Conservation (phyloP, 2,113 vertebrate genomes). For the Melanerpes formicivorus region DNA sequence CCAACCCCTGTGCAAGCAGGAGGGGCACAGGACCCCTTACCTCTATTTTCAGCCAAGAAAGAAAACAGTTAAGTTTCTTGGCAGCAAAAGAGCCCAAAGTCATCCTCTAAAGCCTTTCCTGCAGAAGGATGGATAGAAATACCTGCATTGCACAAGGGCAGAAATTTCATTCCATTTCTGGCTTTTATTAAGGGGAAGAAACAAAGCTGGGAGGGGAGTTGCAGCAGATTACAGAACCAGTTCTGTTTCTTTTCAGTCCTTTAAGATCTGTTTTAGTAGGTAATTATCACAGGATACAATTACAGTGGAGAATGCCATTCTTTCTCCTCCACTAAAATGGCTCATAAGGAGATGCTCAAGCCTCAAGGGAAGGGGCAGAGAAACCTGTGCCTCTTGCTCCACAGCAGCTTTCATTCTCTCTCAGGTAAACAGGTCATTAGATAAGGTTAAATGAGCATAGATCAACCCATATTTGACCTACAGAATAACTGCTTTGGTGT, state of each 20-base stretch:
- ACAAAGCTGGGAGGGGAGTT: not conserved
- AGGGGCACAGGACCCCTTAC: not conserved
- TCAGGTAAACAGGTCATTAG: not conserved
- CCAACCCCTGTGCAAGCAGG: not conserved
- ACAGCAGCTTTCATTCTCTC: not conserved
- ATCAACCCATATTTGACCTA: not conserved
- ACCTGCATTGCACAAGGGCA: not conserved
- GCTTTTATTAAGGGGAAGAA: not conserved
- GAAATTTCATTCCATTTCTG: not conserved
- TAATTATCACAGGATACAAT: not conserved
- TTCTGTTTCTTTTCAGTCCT: not conserved
- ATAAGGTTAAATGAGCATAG: not conserved
- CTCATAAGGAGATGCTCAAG: not conserved
- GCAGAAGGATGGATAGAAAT: not conserved
- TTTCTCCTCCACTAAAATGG: not conserved
- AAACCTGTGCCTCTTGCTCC: not conserved
- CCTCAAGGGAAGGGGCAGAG: not conserved
- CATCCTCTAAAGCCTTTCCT: not conserved
- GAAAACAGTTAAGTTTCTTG: not conserved
- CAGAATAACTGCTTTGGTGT: not conserved
- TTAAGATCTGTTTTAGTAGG: not conserved
- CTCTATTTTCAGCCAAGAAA: not conserved
- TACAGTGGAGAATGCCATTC: not conserved
- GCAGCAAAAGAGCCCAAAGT: not conserved
- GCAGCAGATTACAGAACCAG: not conserved